phyloP scores from a whole-genome alignment of 92 coral and sea anemone genomes.

The Epizoanthus stellaris region DNA sequence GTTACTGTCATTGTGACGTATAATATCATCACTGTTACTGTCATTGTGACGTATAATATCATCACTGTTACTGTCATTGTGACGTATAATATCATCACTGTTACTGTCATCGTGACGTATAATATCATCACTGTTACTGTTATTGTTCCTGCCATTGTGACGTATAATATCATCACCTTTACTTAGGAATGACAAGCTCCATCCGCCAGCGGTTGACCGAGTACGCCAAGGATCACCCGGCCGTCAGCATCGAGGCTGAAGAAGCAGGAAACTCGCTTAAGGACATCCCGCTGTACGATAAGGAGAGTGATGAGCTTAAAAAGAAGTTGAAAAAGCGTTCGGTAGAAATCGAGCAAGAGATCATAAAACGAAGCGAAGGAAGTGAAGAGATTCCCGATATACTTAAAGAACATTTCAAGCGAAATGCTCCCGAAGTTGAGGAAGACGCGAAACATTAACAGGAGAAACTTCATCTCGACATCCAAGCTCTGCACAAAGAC shows the following conservation, averaged over 20 bases:
- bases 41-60: too few relatives aligned
- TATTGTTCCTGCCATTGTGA: background rate
- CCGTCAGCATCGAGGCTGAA: conserved; percentile 88
- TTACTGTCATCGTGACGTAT: too few relatives aligned
- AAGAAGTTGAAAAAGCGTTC: conserved; percentile 85
- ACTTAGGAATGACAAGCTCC: conserved; percentile 72
- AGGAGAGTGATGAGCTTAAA: conserved; percentile 80
- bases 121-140: background rate
- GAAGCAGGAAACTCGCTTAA: conserved; percentile 90
- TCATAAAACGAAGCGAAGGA: conserved; percentile 72
- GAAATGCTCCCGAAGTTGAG: conserved; percentile 68
- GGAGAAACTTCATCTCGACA: background rate
- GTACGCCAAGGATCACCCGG: conserved; percentile 87
- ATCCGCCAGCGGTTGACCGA: conserved; percentile 81
- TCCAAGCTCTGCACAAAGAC: background rate
- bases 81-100: too few relatives aligned
- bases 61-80: too few relatives aligned
- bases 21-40: too few relatives aligned
- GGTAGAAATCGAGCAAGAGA: conserved; percentile 77
- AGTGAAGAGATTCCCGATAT: conserved; percentile 84
- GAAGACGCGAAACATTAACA: conserved; percentile 4
- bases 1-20: too few relatives aligned
- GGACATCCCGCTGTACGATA: conserved; percentile 85
- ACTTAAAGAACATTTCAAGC: conserved; percentile 92
- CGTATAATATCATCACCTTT: background rate